Evolutionary conservation across 2,113 vertebrate genomes (phyloP).

Genomic region (Nibea albiflora): DNA sequence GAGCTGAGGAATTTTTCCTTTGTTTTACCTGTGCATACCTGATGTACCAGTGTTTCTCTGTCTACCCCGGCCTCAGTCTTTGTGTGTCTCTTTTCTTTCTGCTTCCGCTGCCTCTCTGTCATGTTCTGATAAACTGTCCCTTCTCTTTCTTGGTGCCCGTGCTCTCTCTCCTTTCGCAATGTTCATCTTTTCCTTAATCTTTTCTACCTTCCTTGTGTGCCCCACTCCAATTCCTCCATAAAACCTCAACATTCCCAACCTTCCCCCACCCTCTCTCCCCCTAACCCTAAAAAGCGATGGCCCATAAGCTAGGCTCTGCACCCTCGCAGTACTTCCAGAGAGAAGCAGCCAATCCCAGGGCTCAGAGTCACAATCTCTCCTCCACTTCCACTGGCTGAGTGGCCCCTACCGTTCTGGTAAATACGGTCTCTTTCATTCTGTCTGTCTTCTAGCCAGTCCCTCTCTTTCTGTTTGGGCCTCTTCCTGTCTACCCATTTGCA

Average conservation of each 20-base stretch:
- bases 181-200: slow-evolving; percentile 67
- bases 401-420: slow-evolving; percentile 81
- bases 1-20: background rate
- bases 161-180: slow-evolving; percentile 58
- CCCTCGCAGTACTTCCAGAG: slow-evolving; percentile 86
- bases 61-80: slow-evolving; percentile 49
- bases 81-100: slow-evolving; percentile 42
- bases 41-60: slow-evolving; percentile 53
- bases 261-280: slow-evolving; percentile 5
- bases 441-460: slow-evolving; percentile 42
- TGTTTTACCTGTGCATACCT: slow-evolving; percentile 28
- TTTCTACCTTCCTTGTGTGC: slow-evolving; percentile 66
- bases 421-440: slow-evolving; percentile 78
- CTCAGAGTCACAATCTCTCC: slow-evolving; percentile 81
- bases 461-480: slow-evolving; percentile 16
- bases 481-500: slow-evolving; percentile 25
- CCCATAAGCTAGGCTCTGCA: slow-evolving; percentile 81
- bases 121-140: slow-evolving; percentile 62
- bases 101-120: slow-evolving; percentile 40
- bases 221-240: slow-evolving; percentile 60
- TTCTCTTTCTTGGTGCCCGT: slow-evolving; percentile 56
- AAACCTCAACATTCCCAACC: slow-evolving; percentile 60
- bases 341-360: slow-evolving; percentile 82
- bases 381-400: slow-evolving; percentile 84
- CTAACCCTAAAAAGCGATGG: slow-evolving; percentile 70